Percentiles rank a stretch among this genome's conserved stretches.
These are phyloP conservation scores for Peromyscus nudipes DNA, from an alignment of 2,797 vertebrate species.

Conservation along the genomic window DNA sequence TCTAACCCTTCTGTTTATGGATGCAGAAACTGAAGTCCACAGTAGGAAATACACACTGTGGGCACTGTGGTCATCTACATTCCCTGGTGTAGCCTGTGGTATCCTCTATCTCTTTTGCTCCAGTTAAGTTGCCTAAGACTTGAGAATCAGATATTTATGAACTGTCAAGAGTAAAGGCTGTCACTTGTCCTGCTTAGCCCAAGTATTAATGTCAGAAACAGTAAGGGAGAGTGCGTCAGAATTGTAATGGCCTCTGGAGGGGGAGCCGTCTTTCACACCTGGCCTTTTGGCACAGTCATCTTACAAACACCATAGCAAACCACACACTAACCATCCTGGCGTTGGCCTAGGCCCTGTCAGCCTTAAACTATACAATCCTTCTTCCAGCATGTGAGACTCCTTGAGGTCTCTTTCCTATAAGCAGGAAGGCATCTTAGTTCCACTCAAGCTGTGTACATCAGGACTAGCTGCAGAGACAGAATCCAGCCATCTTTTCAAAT, in stretches of 20 bases:
- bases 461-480: accelerated
- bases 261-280: accelerated
- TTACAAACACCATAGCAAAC: not conserved
- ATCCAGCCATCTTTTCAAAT: slow-evolving; percentile 17
- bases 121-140: accelerated
- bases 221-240: accelerated
- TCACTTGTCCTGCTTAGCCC: accelerated
- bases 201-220: no score
- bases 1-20: accelerated
- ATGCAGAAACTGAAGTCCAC: accelerated
- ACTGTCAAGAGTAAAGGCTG: accelerated
- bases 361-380: accelerated
- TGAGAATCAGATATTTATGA: not conserved
- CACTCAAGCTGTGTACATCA: accelerated
- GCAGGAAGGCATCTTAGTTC: no score
- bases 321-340: not conserved
- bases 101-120: accelerated
- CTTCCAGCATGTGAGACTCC: not conserved
- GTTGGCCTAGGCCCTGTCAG: no score
- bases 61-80: accelerated
- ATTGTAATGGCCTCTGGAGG: not conserved
- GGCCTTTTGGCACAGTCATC: accelerated
- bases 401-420: not conserved
- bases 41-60: accelerated
- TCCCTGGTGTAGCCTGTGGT: accelerated